Conservation (phyloP, 2,113 vertebrate genomes). For the Cheilinus undulatus region DNA sequence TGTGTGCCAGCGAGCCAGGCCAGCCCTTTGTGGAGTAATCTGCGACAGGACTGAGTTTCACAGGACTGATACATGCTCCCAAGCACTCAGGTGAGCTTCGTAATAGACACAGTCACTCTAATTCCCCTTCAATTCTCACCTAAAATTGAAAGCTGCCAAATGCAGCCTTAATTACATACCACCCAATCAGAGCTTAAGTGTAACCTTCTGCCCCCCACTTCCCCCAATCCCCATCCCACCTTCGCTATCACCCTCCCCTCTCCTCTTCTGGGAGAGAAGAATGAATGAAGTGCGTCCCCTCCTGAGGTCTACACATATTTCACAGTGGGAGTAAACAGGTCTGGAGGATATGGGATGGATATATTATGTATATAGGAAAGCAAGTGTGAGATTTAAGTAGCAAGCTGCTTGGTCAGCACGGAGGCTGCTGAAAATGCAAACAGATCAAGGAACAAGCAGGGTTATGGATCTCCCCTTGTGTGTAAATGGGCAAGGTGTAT, state of each 20-base stretch:
- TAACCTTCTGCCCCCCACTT: slow-evolving; percentile 66
- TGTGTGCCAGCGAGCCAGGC: slow-evolving; percentile 28
- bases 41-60: slow-evolving; percentile 37
- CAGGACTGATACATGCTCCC: slow-evolving; percentile 52
- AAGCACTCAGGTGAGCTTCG: slow-evolving; percentile 72
- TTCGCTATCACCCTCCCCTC: slow-evolving; percentile 26
- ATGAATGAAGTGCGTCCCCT: slow-evolving; percentile 55
- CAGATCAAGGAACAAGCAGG: slow-evolving; percentile 72
- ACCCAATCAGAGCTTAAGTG: slow-evolving; percentile 80
- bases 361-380: slow-evolving; percentile 81
- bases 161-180: slow-evolving; percentile 79
- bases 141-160: slow-evolving; percentile 81
- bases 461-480: slow-evolving; percentile 79
- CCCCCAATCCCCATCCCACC: slow-evolving; percentile 2
- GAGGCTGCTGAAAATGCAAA: slow-evolving; percentile 72
- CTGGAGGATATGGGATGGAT: slow-evolving; percentile 65
- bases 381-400: slow-evolving; percentile 72
- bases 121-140: slow-evolving; percentile 80
- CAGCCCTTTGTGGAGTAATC: slow-evolving; percentile 42
- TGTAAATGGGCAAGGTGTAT: slow-evolving; percentile 79
- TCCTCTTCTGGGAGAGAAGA: slow-evolving; percentile 21
- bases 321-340: slow-evolving; percentile 64
- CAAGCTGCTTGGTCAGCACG: slow-evolving; percentile 81
- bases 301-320: slow-evolving; percentile 66
- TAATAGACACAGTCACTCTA: slow-evolving; percentile 81